Conservation (phyloP, 2,113 vertebrate species). For the Phalacrocorax pelagicus region DNA sequence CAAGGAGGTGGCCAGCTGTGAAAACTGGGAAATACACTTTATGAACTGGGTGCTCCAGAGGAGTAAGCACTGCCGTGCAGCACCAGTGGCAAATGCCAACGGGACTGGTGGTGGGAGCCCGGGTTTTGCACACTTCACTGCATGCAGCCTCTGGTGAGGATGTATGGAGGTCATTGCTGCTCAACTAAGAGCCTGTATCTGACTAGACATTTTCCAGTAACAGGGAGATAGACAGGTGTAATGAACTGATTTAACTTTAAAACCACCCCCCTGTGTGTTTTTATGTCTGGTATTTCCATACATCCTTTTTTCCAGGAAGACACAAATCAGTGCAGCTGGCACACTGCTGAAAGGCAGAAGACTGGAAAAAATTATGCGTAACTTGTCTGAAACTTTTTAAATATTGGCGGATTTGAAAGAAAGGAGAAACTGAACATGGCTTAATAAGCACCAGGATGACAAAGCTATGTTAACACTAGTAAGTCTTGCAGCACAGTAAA, state of each 20-base stretch:
- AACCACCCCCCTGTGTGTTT: not conserved
- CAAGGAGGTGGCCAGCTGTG: not conserved
- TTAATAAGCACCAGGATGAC: not conserved
- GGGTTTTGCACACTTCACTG: accelerated
- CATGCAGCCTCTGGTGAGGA: not conserved
- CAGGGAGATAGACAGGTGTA: not conserved
- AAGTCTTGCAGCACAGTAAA: not conserved
- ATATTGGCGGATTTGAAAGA: not conserved
- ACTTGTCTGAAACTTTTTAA: not conserved
- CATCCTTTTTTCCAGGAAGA: not conserved
- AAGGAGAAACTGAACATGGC: accelerated
- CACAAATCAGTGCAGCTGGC: not conserved
- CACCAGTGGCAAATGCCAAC: accelerated
- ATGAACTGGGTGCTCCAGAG: not conserved
- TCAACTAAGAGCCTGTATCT: not conserved
- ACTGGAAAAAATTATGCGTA: not conserved
- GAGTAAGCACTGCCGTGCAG: not conserved
- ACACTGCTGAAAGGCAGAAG: not conserved
- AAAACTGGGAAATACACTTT: not conserved
- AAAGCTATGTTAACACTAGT: not conserved
- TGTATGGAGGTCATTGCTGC: not conserved
- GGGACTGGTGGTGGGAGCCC: accelerated
- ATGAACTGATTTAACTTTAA: not conserved
- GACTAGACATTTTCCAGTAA: not conserved
- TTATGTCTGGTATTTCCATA: not conserved